Percentiles rank a stretch among this genome's conserved stretches.
Evolutionary conservation across 2,113 vertebrate species (phyloP).

Genomic region (Lycocorax pyrrhopterus): DNA sequence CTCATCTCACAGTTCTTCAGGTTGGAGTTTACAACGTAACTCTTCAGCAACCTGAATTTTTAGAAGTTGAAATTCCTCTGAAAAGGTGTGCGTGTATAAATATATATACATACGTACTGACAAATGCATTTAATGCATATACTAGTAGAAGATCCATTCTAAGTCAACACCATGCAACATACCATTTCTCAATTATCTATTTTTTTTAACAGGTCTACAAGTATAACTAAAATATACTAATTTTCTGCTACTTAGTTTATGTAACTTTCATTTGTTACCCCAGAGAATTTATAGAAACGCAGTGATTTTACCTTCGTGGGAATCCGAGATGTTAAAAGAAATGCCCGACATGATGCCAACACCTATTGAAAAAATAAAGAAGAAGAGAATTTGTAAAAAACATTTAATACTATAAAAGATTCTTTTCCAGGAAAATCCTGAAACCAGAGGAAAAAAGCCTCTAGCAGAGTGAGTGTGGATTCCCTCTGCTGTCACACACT

Average conservation of each 20-base stretch:
- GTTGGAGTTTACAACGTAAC: neutral
- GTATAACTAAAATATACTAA: neutral
- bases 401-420: neutral
- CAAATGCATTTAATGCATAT: neutral
- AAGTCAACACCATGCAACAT: neutral
- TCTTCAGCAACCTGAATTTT: neutral
- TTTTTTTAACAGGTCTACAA: neutral
- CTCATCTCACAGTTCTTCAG: neutral
- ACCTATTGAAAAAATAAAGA: slow-evolving; percentile 72
- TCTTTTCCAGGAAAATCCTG: neutral
- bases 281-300: neutral
- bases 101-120: no score
- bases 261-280: neutral
- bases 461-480: neutral
- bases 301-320: slow-evolving; percentile 87
- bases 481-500: neutral
- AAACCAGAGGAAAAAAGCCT: neutral
- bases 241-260: neutral
- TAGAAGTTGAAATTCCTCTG: neutral
- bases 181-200: neutral
- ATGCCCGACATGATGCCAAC: slow-evolving; percentile 88
- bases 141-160: neutral
- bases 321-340: slow-evolving; percentile 88
- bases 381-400: neutral
- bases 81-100: neutral